A percentile compares a stretch with the other conserved stretches of the same genome.
Evolutionary conservation across 2,113 vertebrate species (phyloP).

Genomic region (Takifugu flavidus): DNA sequence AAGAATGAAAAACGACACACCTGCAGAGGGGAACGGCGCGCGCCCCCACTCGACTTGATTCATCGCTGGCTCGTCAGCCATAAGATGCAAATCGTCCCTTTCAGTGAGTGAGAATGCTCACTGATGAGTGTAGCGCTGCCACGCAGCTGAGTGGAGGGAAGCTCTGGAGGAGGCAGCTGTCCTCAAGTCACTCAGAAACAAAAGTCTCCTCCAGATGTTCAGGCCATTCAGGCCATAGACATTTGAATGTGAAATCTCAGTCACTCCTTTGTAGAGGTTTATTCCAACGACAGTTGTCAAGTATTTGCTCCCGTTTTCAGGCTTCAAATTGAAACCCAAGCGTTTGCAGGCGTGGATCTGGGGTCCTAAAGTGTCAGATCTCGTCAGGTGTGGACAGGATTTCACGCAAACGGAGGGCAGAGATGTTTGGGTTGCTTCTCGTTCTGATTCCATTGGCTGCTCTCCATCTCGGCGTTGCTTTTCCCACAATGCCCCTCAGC

Average conservation of each 20-base stretch:
- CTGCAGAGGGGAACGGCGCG: constrained; percentile 2
- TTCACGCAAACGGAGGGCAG: background rate
- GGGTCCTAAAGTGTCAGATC: constrained; percentile 25
- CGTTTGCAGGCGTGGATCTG: constrained; percentile 16
- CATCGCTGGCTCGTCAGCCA: constrained; percentile 11
- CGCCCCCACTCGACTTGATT: background rate
- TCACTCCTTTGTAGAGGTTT: constrained; percentile 15
- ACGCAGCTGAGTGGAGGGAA: constrained; percentile 40
- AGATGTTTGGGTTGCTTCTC: background rate
- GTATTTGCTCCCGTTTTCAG: constrained; percentile 39
- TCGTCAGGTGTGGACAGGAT: background rate
- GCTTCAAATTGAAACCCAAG: constrained; percentile 22
- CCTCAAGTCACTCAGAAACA: constrained; percentile 50
- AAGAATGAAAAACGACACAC: background rate
- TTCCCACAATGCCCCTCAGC: constrained; percentile 10
- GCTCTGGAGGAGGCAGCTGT: constrained; percentile 56
- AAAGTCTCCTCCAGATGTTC: constrained; percentile 63
- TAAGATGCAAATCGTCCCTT: constrained; percentile 52
- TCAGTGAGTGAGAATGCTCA: constrained; percentile 38
- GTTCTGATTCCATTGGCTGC: background rate
- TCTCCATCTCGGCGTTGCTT: background rate
- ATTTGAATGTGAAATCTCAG: constrained; percentile 48
- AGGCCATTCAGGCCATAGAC: constrained; percentile 4
- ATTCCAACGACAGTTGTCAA: constrained; percentile 39
- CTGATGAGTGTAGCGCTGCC: constrained; percentile 44